Base-by-base conservation (phyloP, 2,888 invertebrate species). In the Mimas tiliae region DNA sequence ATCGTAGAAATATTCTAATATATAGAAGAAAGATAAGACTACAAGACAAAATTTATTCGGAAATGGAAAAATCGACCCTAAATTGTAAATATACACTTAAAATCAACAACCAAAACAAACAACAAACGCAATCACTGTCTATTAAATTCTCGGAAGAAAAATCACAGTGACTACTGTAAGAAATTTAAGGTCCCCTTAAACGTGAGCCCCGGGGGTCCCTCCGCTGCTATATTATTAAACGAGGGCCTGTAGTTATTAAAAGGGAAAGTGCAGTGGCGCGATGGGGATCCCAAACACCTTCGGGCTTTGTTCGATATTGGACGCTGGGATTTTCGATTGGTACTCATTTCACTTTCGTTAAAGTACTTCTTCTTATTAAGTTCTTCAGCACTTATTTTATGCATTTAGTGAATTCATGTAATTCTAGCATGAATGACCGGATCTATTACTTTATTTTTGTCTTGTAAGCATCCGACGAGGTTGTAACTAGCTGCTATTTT, bases 221-320 rank as follows among this genome's bases (percentile, higher is more conserved):
- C 74, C 75, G 89, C 84, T 78, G 77, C 76, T 78, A 85, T 83
- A 89, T 89, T 91, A 91, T 91, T 91, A 91, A 90, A 88, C 82
- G 81, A 87, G 90, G 91, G 87, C 79, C 83, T 74, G 77, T 81
- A 83, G 84, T 89, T 90, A 91, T 90, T 90, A 90, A 50, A 89
- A 89, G 81, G 77, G 82, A 83, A 81, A 86, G 83, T 87, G 88
- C 85, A 87, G 70, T 66, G 73, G 71, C 72, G 73, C 80, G 77
- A 75, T 72, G 72, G 78, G 79, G 72, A 74, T 76, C 76, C 79
- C 82, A 89, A 88, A 89, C 85, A 87, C 88, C 87, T 89, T 71
- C 73, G 72, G 87, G 88, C 84, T 73, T 78, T 71, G 76, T 77
- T 74, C 68, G 19, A 27, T 73, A 72, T 79, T 77, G 77, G 78